These are phyloP conservation scores for Lottia gigantea DNA, from an alignment of 2,888 invertebrate species.

Conservation along the genomic window DNA sequence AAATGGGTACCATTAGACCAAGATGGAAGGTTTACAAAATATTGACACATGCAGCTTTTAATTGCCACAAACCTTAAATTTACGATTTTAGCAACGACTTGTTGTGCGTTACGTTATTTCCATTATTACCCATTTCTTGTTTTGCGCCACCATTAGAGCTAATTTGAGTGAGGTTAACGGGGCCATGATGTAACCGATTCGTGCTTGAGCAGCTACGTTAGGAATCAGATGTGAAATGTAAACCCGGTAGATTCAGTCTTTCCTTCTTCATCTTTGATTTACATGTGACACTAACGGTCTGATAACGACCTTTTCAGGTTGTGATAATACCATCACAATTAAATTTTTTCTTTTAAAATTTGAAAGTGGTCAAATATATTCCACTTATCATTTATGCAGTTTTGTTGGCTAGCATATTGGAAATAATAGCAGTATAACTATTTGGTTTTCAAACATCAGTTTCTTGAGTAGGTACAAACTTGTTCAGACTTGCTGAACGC, in stretches of 20 bases:
- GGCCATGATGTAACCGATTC: background rate
- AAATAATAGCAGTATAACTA: too few relatives aligned
- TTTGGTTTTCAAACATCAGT: too few relatives aligned
- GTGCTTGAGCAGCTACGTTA: background rate
- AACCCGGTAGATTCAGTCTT: background rate
- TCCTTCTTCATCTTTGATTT: background rate
- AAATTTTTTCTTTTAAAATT: too few relatives aligned
- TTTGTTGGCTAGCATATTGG: too few relatives aligned
- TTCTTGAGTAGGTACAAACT: too few relatives aligned
- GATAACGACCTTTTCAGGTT: background rate
- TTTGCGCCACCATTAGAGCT: conserved; percentile 1
- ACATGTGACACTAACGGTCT: conserved; percentile 4
- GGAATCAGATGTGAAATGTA: background rate
- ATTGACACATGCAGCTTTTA: conserved; percentile 4
- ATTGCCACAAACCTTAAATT: conserved; percentile 2
- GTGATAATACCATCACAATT: too few relatives aligned
- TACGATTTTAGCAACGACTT: conserved; percentile 5
- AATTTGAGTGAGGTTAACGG: background rate
- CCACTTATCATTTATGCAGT: too few relatives aligned
- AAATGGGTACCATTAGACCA: conserved; percentile 7
- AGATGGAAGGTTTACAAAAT: background rate
- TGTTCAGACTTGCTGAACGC: too few relatives aligned
- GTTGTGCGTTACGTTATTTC: background rate
- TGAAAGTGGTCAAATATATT: too few relatives aligned
- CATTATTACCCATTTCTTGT: background rate